Evolutionary conservation across 2,797 vertebrate species (phyloP), one percentile per base, ranked within the genome.

Genomic region (Scolopax rusticola): DNA sequence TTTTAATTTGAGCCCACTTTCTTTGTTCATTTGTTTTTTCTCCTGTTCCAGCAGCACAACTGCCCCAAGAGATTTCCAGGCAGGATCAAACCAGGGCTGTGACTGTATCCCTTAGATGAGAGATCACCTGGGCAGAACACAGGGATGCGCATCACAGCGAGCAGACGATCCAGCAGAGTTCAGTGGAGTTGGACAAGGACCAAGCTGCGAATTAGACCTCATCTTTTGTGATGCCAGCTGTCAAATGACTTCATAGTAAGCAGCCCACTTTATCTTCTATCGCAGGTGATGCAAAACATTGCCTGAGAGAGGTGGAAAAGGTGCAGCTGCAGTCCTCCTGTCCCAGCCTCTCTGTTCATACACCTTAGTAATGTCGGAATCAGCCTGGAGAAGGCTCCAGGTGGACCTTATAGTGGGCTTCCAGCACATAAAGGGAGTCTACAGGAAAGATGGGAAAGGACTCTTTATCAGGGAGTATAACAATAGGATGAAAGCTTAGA

Each of bases 1-100:
- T 56, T 90, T 89, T 74, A 67, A 80, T 50, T 81, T 71, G 23
- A 13, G 5, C 18, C 11, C 24, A 21, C 25, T 8, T 73, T 33
- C 36, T 40, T 18, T 21, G 27, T 18, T 53, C 2, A 0, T 64
- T 50, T 79, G 33, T 2, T 75, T 91, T 40, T 16, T 23, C 21
- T 60, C 40, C 36, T 68, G 45, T 59, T 76, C 24, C 45, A 73
- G 61, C 64, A 94, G 57, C 53, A 82, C 28, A 74, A 40, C 18
- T 43, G n/a, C 73, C 76, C 53, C 45, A 45, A 3, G 24, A 0
- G 0, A 9, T 65, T 33, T 12, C 4, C 59, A 33, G 47, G n/a
- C 43, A 88, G 70, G 65, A 87, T 57, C 90, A 81, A 30, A 54
- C 6, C 0, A 3, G 45, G 73, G 50, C 71, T 86, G 38, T 27